Percentiles rank a stretch among this genome's conserved stretches.
Evolutionary conservation across 2,113 vertebrate genomes (phyloP).

Genomic region (Rhinolophus ferrumequinum): DNA sequence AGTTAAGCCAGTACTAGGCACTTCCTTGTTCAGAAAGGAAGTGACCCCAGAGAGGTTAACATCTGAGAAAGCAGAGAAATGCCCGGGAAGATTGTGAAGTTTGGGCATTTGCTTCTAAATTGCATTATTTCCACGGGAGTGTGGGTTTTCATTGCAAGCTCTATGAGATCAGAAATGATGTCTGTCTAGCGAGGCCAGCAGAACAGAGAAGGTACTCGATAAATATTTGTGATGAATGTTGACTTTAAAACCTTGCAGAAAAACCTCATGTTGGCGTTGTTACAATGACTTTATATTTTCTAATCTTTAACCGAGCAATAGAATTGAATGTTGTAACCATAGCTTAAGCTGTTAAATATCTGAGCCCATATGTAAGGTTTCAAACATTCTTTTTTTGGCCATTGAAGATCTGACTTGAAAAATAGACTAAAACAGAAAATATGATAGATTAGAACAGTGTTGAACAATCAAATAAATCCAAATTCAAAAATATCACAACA

Average conservation of each 20-base stretch:
- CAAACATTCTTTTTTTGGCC: slow-evolving; percentile 14
- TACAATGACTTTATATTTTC: slow-evolving; percentile 5
- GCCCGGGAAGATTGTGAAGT: background rate
- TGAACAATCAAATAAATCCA: slow-evolving; percentile 11
- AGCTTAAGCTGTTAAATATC: slow-evolving; percentile 25
- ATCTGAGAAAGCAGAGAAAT: background rate
- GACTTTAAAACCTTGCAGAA: slow-evolving; percentile 41
- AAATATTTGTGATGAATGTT: background rate
- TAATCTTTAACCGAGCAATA: background rate
- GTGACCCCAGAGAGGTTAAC: background rate
- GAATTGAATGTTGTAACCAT: background rate
- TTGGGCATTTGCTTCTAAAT: background rate
- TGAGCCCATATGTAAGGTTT: slow-evolving; percentile 11
- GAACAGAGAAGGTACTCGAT: background rate
- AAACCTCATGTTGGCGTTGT: background rate
- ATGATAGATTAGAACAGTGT: background rate
- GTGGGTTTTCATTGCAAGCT: background rate
- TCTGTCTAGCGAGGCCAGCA: background rate
- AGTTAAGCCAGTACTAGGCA: background rate
- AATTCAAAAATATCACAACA: slow-evolving; percentile 38
- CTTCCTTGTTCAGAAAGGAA: slow-evolving; percentile 25
- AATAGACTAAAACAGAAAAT: slow-evolving; percentile 13
- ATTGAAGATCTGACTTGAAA: slow-evolving; percentile 7
- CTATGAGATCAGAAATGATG: background rate
- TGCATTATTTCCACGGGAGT: background rate